A percentile compares a stretch with the other conserved stretches of the same genome.
Conservation (phyloP, 2,113 vertebrate genomes). For the Synodontis membranacea region DNA sequence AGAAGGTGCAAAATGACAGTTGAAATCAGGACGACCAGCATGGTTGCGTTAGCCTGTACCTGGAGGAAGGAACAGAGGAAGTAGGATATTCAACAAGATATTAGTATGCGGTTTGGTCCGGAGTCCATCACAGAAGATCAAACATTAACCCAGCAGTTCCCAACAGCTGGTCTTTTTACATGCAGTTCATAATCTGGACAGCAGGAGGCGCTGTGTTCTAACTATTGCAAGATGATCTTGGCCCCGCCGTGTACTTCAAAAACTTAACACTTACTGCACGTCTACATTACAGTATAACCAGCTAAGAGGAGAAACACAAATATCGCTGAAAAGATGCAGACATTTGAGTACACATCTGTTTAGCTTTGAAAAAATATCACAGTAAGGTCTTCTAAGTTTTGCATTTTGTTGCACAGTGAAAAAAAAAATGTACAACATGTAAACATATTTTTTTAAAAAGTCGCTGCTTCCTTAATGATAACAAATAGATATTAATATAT, state of each 20-base stretch:
- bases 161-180: not conserved
- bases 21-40: slow-evolving; percentile 73
- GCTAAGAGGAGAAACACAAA: not conserved
- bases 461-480: not conserved
- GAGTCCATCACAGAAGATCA: not conserved
- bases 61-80: not conserved
- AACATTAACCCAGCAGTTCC: not conserved
- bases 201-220: slow-evolving; percentile 56
- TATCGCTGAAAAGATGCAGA: not conserved
- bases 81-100: not conserved
- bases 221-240: not conserved
- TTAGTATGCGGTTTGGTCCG: not conserved
- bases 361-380: not conserved
- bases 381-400: no score
- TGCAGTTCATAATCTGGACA: slow-evolving; percentile 34
- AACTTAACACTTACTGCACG: not conserved
- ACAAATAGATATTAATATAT: not conserved
- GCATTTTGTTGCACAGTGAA: not conserved
- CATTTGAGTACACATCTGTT: not conserved
- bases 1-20: slow-evolving; percentile 71
- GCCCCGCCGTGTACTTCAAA: not conserved
- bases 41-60: slow-evolving; percentile 63
- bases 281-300: not conserved
- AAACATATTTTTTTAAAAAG: not conserved
- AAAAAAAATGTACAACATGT: not conserved